Conservation (phyloP, 2,797 vertebrate genomes). For the Atherinosoma microstoma region DNA sequence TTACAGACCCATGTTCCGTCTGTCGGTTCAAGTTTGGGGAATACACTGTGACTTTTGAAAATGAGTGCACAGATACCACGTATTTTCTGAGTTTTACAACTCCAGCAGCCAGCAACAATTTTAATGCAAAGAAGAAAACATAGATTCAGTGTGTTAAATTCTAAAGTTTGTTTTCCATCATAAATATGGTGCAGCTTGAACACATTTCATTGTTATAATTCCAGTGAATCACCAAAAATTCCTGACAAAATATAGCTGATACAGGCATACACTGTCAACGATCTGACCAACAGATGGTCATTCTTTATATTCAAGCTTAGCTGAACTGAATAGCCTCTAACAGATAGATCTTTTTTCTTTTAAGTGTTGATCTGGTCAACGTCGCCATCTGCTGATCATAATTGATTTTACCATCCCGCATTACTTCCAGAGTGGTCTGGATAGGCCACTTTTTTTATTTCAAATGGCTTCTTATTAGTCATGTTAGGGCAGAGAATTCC, state of each 20-base stretch:
- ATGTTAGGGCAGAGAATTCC: constrained; percentile 21
- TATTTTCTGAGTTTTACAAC: constrained; percentile 33
- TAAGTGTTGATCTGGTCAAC: constrained; percentile 15
- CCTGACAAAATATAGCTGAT: constrained; percentile 11
- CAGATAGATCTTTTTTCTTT: background rate
- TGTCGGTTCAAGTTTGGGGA: background rate
- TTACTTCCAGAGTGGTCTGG: constrained; percentile 8
- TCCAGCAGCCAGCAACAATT: constrained; percentile 33
- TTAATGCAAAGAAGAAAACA: constrained; percentile 47
- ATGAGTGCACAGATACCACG: background rate
- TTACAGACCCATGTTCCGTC: background rate
- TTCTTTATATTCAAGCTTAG: too few species aligned
- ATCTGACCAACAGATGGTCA: too few species aligned
- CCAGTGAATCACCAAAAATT: constrained; percentile 15
- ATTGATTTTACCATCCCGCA: background rate
- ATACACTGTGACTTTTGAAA: background rate
- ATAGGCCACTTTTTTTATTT: background rate
- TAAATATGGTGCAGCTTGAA: constrained; percentile 13
- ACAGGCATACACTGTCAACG: background rate
- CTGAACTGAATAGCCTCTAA: constrained; percentile 15
- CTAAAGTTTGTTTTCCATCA: constrained; percentile 34
- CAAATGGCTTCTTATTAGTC: background rate
- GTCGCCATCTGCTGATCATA: constrained; percentile 58
- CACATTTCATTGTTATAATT: constrained; percentile 16
- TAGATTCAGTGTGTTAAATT: constrained; percentile 5